A percentile compares a stretch with the other conserved stretches of the same genome.
Conservation (phyloP, 2,888 invertebrate species). For the Phortica magna region DNA sequence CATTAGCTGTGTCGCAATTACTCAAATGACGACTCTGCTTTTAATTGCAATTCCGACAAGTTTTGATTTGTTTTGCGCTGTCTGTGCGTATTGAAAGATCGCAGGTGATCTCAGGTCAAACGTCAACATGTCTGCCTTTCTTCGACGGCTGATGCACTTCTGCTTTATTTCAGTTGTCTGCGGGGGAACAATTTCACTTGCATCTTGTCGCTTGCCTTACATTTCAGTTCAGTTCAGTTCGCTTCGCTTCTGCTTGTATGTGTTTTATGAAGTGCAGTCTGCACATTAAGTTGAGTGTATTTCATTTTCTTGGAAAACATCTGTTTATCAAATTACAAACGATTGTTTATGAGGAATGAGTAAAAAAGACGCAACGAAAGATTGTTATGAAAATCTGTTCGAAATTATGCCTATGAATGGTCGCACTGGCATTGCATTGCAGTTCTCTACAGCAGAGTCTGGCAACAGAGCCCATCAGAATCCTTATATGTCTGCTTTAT, state of each 20-base stretch:
- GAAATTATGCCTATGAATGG: background rate
- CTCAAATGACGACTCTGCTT: constrained; percentile 48
- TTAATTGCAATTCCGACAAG: constrained; percentile 47
- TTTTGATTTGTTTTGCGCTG: background rate
- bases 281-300: constrained; percentile 35
- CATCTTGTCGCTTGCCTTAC: background rate
- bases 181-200: constrained; percentile 9
- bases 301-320: constrained; percentile 57
- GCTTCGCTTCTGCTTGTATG: constrained; percentile 16
- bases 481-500: too few relatives aligned
- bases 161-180: background rate
- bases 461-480: too few relatives aligned
- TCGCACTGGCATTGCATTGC: too few relatives aligned
- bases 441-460: background rate
- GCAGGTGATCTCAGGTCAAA: constrained; percentile 72
- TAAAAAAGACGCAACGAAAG: background rate
- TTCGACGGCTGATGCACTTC: background rate
- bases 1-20: constrained; percentile 42
- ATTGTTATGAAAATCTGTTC: background rate
- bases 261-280: constrained; percentile 43
- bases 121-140: constrained; percentile 42
- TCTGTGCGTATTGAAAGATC: constrained; percentile 40
- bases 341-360: constrained; percentile 16
- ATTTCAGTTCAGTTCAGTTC: background rate
- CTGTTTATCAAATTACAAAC: constrained; percentile 61